These are phyloP conservation scores for Saturnia pavonia DNA, from an alignment of 2,888 invertebrate genomes.

Conservation along the genomic window DNA sequence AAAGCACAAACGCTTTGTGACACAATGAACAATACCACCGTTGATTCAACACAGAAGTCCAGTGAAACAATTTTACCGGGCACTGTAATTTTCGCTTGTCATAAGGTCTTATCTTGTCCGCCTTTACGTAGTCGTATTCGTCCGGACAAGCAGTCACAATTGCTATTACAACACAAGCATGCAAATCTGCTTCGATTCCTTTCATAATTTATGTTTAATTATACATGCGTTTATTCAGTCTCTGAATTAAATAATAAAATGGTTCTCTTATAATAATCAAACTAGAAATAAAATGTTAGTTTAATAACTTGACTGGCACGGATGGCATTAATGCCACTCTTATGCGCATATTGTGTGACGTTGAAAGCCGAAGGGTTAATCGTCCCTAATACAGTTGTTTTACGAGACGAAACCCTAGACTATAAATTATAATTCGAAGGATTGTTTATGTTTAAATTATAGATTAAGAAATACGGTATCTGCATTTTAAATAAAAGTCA, in stretches of 20 bases:
- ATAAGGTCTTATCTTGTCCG: slow-evolving; percentile 37
- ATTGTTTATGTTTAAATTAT: not conserved
- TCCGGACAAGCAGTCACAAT: slow-evolving; percentile 29
- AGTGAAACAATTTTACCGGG: slow-evolving; percentile 18
- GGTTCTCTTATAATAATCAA: too few relatives aligned
- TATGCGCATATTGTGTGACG: too few relatives aligned
- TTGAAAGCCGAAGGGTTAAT: too few relatives aligned
- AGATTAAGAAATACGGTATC: not conserved
- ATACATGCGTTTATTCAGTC: not conserved
- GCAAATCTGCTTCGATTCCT: not conserved
- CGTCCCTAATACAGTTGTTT: not conserved
- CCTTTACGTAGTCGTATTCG: slow-evolving; percentile 33
- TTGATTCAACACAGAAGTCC: not conserved
- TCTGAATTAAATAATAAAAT: too few relatives aligned
- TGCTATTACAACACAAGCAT: not conserved
- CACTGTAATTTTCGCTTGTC: slow-evolving; percentile 50
- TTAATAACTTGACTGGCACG: too few relatives aligned
- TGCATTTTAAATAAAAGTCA: not conserved
- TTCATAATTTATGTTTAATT: not conserved
- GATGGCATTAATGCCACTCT: too few relatives aligned
- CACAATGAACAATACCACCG: not conserved
- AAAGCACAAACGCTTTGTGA: not conserved
- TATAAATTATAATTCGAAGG: not conserved
- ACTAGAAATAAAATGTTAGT: not conserved
- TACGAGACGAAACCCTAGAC: not conserved